phyloP scores from a whole-genome alignment of 2,888 invertebrate genomes.

The Pristionchus japonicus region DNA sequence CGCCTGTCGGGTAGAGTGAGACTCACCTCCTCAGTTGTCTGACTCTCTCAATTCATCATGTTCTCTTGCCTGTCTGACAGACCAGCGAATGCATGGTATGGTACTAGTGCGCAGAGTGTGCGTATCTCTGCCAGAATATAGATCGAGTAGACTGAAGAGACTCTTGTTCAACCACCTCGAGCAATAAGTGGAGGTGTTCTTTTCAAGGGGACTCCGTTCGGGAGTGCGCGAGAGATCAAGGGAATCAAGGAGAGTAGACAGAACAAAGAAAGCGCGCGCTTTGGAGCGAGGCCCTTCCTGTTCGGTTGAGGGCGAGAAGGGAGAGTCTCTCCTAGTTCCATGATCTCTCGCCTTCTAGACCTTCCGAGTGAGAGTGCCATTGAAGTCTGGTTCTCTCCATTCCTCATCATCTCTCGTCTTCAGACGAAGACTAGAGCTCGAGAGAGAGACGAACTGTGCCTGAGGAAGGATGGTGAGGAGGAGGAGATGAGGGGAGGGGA shows the following conservation, averaged over 20 bases:
- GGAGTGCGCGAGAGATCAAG: too few relatives aligned
- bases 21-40: too few relatives aligned
- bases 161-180: too few relatives aligned
- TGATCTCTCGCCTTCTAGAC: too few relatives aligned
- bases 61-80: neutral
- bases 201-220: neutral
- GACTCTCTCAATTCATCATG: neutral
- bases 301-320: neutral
- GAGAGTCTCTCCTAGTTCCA: neutral
- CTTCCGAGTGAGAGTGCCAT: too few relatives aligned
- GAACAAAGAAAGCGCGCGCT: neutral
- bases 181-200: neutral
- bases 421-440: too few relatives aligned
- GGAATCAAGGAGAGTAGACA: too few relatives aligned
- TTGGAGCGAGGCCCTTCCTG: neutral
- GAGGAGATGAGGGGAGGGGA: neutral
- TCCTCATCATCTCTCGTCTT: neutral
- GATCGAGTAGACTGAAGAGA: too few relatives aligned
- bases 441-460: neutral
- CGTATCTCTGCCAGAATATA: too few relatives aligned
- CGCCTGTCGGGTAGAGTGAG: neutral
- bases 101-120: too few relatives aligned
- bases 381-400: neutral
- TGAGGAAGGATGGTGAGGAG: neutral
- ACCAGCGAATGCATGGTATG: too few relatives aligned